Evolutionary conservation across 2,888 invertebrate genomes (phyloP).

Genomic region (Branchipolynoe longqiensis): DNA sequence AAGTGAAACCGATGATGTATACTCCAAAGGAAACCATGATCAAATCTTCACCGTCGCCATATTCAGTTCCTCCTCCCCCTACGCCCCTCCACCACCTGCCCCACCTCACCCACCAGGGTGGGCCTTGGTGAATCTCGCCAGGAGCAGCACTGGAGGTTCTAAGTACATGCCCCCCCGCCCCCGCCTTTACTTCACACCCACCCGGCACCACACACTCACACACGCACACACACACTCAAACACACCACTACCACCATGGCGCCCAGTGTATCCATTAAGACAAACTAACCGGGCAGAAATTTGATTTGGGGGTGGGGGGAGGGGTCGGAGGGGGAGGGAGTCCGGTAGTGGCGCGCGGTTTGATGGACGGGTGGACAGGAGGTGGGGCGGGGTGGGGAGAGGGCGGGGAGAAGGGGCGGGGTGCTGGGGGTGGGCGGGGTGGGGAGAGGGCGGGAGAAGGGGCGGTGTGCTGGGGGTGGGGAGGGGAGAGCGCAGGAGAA

Average conservation of each 20-base stretch:
- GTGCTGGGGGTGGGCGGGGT: neutral
- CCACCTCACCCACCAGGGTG: neutral
- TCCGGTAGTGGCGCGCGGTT: too few species aligned
- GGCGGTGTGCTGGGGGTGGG: neutral
- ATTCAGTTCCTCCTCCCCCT: neutral
- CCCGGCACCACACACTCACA: too few species aligned
- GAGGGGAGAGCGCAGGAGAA: neutral
- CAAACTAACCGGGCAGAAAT: conserved; percentile 30
- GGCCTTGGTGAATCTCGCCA: neutral
- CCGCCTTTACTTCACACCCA: too few species aligned
- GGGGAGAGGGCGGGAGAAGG: neutral
- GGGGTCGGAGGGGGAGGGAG: neutral
- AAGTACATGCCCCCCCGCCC: conserved; percentile 17
- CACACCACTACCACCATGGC: too few species aligned
- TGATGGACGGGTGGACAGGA: too few species aligned
- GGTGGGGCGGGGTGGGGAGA: neutral
- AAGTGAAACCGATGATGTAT: conserved; percentile 18
- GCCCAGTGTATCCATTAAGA: conserved; percentile 23
- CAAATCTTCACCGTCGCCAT: neutral
- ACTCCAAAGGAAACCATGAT: too few species aligned
- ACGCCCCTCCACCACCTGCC: neutral
- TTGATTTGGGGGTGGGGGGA: neutral
- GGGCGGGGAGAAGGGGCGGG: neutral
- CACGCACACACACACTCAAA: too few species aligned
- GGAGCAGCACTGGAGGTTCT: neutral